Percentiles rank a stretch among this genome's conserved stretches.
Evolutionary conservation across 2,888 invertebrate species (phyloP).

Genomic region (Litoditis marina): DNA sequence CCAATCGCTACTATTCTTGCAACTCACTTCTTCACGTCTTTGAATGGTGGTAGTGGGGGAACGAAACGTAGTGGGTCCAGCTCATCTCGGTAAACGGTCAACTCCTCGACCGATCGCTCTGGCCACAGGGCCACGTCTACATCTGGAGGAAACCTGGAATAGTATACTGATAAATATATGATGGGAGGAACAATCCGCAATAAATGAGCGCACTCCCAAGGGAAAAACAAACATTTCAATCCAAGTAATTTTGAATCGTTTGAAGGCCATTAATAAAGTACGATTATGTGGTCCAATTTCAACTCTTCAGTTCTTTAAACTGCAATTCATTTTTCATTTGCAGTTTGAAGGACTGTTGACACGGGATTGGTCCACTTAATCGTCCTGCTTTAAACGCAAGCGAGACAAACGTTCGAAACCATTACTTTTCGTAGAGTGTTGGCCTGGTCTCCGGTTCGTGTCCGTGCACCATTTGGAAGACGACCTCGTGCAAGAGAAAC

Average conservation of each 20-base stretch:
- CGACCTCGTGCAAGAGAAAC: constrained; percentile 39
- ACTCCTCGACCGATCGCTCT: constrained; percentile 13
- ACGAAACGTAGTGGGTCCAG: constrained; percentile 42
- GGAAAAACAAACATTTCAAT: neutral
- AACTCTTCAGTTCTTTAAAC: no score
- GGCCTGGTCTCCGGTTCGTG: constrained; percentile 9
- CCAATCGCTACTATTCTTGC: no score
- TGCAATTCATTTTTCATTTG: no score
- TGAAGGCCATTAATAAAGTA: no score
- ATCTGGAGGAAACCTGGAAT: constrained; percentile 28
- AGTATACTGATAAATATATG: no score
- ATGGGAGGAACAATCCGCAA: no score
- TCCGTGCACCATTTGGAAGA: constrained; percentile 41
- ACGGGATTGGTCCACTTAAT: no score
- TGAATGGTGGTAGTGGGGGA: constrained; percentile 38
- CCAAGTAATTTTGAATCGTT: no score
- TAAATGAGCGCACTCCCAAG: no score
- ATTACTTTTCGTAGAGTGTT: constrained; percentile 14
- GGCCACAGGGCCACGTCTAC: constrained; percentile 5
- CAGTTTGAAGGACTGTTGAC: no score
- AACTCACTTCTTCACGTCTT: constrained; percentile 12
- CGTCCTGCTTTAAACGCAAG: neutral
- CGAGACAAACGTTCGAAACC: neutral
- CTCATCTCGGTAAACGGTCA: constrained; percentile 32
- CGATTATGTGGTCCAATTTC: no score